phyloP scores from a whole-genome alignment of 2,888 invertebrate species.

The Myopa tessellatipennis region DNA sequence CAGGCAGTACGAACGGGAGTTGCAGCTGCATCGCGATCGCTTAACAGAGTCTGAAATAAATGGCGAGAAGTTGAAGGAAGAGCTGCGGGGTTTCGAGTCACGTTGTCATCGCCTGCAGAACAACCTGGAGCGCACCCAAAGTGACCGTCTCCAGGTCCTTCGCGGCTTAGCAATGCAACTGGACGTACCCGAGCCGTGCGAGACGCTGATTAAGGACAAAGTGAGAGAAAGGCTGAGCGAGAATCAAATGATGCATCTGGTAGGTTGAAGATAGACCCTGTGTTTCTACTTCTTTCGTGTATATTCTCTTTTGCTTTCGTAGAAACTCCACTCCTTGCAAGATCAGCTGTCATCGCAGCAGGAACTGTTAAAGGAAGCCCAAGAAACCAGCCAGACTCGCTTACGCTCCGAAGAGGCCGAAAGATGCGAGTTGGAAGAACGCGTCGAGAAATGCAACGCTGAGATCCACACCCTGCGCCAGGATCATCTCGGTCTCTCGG shows the following conservation, averaged over 20 bases:
- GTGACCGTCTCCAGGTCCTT: conserved; percentile 66
- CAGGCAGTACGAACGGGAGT: conserved; percentile 81
- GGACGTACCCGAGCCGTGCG: conserved; percentile 82
- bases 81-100: conserved; percentile 67
- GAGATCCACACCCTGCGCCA: conserved; percentile 77
- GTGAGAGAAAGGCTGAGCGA: conserved; percentile 81
- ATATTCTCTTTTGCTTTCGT: conserved; percentile 6
- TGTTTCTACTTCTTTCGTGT: background rate
- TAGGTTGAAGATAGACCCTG: conserved; percentile 64
- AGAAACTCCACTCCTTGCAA: conserved; percentile 82
- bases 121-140: conserved; percentile 65
- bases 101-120: conserved; percentile 67
- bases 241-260: conserved; percentile 81
- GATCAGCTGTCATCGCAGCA: conserved; percentile 80
- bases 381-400: conserved; percentile 75
- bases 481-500: conserved; percentile 71
- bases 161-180: conserved; percentile 63
- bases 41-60: conserved; percentile 80
- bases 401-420: conserved; percentile 75
- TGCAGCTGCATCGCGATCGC: conserved; percentile 78
- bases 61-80: conserved; percentile 70
- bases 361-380: conserved; percentile 72
- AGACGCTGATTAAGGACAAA: conserved; percentile 82
- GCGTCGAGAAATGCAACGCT: conserved; percentile 82
- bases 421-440: conserved; percentile 78